phyloP scores from a whole-genome alignment of 2,797 vertebrate species.

The Distichodus sexfasciatus region DNA sequence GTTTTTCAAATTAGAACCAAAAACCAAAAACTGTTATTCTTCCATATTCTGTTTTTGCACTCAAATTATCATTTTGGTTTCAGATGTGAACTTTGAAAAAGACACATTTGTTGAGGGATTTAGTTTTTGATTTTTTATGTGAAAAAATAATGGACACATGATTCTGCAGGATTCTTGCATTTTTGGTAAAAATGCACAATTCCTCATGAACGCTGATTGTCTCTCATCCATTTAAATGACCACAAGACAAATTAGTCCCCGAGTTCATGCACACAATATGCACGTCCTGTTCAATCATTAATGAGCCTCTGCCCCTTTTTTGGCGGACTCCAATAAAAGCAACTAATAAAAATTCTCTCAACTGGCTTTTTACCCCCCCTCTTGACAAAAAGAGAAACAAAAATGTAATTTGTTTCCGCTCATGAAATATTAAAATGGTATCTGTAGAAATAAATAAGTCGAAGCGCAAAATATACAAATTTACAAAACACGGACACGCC shows the following conservation, averaged over 20 bases:
- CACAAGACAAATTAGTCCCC: slow-evolving; percentile 64
- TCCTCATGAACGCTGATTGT: too few relatives aligned
- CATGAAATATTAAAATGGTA: slow-evolving; percentile 79
- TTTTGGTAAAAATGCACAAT: too few relatives aligned
- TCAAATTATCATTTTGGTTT: too few relatives aligned
- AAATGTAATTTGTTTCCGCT: slow-evolving; percentile 75
- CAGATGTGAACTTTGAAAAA: too few relatives aligned
- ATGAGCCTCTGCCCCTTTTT: slow-evolving; percentile 69
- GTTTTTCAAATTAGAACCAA: too few relatives aligned
- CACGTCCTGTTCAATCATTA: slow-evolving; percentile 69
- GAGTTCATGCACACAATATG: slow-evolving; percentile 71
- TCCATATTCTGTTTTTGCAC: too few relatives aligned
- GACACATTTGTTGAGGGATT: too few relatives aligned
- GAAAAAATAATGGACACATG: too few relatives aligned
- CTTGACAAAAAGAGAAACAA: slow-evolving; percentile 29
- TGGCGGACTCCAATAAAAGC: slow-evolving; percentile 69
- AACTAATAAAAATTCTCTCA: slow-evolving; percentile 70
- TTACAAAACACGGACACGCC: slow-evolving; percentile 76
- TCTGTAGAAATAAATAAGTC: slow-evolving; percentile 80
- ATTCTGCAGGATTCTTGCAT: too few relatives aligned
- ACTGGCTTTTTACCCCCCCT: background rate
- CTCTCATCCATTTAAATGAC: slow-evolving; percentile 59
- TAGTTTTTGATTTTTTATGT: too few relatives aligned
- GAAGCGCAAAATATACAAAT: slow-evolving; percentile 79
- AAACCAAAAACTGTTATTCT: too few relatives aligned